Conservation (phyloP, 2,888 invertebrate genomes). For the Synanthedon tipuliformis region DNA sequence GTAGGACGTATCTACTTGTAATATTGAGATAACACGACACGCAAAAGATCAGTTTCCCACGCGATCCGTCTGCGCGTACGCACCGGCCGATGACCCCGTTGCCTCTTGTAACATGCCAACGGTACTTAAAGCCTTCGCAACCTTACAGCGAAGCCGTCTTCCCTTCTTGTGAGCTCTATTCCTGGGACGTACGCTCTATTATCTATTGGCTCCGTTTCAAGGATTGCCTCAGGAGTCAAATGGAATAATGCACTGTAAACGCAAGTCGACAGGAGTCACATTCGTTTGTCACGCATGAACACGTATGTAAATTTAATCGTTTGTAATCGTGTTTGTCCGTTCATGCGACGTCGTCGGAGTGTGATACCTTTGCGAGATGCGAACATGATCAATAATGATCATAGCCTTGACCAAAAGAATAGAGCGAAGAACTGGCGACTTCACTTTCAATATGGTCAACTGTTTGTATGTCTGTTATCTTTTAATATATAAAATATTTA, state of each 20-base stretch:
- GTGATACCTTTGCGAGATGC: too few relatives aligned
- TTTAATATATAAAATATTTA: too few relatives aligned
- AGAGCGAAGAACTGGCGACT: too few relatives aligned
- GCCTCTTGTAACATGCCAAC: slow-evolving; percentile 40
- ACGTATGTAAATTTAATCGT: not conserved
- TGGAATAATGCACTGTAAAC: not conserved
- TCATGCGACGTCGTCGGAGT: not conserved
- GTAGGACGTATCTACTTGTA: too few relatives aligned
- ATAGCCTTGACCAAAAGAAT: too few relatives aligned
- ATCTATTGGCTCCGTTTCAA: not conserved
- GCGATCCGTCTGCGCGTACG: slow-evolving; percentile 27
- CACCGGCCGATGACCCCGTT: slow-evolving; percentile 32
- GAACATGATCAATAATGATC: too few relatives aligned
- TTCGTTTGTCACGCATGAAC: not conserved
- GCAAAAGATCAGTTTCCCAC: slow-evolving; percentile 38
- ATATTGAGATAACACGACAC: too few relatives aligned
- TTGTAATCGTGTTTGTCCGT: not conserved
- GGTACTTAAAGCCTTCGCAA: slow-evolving; percentile 39
- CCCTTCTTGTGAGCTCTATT: not conserved
- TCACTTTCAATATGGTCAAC: too few relatives aligned
- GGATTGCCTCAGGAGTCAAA: not conserved
- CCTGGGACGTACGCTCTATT: not conserved
- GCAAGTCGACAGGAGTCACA: not conserved
- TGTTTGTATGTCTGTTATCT: too few relatives aligned
- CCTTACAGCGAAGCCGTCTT: slow-evolving; percentile 11